Evolutionary conservation across 2,888 invertebrate genomes (phyloP).

Genomic region (Zele albiditarsus): DNA sequence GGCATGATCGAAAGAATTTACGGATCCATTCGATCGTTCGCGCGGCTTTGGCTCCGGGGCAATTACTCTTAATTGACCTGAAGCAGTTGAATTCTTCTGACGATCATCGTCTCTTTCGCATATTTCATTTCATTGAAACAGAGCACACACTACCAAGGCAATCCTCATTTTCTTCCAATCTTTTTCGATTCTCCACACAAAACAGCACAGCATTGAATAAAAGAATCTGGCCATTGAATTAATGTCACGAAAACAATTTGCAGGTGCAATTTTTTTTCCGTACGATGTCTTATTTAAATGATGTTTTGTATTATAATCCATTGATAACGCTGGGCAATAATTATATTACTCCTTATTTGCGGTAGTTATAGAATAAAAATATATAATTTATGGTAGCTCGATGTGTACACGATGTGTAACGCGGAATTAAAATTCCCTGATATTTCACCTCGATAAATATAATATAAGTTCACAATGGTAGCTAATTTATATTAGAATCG

Average conservation of each 20-base stretch:
- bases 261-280: too few species aligned
- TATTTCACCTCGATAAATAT: too few species aligned
- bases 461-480: constrained; percentile 10
- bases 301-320: too few species aligned
- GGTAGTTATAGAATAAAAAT: too few species aligned
- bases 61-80: constrained; percentile 61
- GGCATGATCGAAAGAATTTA: constrained; percentile 53
- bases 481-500: constrained; percentile 31
- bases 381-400: too few species aligned
- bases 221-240: constrained; percentile 2
- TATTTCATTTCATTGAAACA: constrained; percentile 23
- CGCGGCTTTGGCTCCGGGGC: constrained; percentile 46
- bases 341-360: too few species aligned
- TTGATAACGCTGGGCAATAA: too few species aligned
- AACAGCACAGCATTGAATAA: constrained; percentile 26
- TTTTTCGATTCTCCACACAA: not conserved
- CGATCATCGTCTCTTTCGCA: constrained; percentile 31
- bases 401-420: too few species aligned
- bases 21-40: constrained; percentile 53
- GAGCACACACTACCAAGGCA: constrained; percentile 15
- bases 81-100: constrained; percentile 52
- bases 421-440: too few species aligned
- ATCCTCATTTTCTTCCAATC: not conserved
- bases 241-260: constrained; percentile 24
- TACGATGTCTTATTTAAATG: too few species aligned